phyloP scores from a whole-genome alignment of 1,140 invertebrate genomes.

The Eumaeus atala region DNA sequence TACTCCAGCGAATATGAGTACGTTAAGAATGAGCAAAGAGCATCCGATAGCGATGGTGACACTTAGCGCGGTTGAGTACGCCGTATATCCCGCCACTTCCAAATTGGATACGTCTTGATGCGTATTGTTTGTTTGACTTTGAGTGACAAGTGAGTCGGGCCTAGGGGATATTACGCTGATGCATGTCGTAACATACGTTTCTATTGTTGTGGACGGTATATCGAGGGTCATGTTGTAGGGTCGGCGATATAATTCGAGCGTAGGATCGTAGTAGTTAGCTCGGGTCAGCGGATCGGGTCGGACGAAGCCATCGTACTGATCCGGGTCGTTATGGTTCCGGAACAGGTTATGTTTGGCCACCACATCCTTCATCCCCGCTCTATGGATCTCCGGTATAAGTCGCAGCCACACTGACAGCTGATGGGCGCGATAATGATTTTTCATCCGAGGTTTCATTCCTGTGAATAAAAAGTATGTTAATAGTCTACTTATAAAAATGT shows the following conservation, averaged over 20 bases:
- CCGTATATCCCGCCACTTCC: conserved; percentile 85
- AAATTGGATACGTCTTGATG: conserved; percentile 79
- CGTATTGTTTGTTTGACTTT: conserved; percentile 70
- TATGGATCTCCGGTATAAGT: conserved; percentile 93
- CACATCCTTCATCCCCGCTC: conserved; percentile 90
- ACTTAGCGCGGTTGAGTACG: conserved; percentile 87
- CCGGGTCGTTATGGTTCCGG: conserved; percentile 85
- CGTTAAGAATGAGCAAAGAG: conserved; percentile 88
- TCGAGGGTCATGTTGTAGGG: conserved; percentile 75
- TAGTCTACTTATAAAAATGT: not conserved
- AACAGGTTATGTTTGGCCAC: conserved; percentile 89
- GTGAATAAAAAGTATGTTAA: conserved; percentile 30
- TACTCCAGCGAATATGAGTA: conserved; percentile 89
- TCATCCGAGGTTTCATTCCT: conserved; percentile 92
- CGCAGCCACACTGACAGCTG: conserved; percentile 95
- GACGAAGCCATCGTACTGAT: conserved; percentile 87
- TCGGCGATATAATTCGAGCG: conserved; percentile 75
- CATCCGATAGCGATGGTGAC: conserved; percentile 93
- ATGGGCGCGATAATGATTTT: conserved; percentile 95
- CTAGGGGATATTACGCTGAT: conserved; percentile 74
- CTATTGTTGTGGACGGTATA: conserved; percentile 74
- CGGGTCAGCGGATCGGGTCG: conserved; percentile 84
- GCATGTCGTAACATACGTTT: conserved; percentile 76
- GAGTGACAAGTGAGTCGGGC: conserved; percentile 64
- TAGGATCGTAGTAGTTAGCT: conserved; percentile 49